These are phyloP conservation scores for Nannoperca australis DNA, from an alignment of 2,797 vertebrate genomes.

Conservation along the genomic window DNA sequence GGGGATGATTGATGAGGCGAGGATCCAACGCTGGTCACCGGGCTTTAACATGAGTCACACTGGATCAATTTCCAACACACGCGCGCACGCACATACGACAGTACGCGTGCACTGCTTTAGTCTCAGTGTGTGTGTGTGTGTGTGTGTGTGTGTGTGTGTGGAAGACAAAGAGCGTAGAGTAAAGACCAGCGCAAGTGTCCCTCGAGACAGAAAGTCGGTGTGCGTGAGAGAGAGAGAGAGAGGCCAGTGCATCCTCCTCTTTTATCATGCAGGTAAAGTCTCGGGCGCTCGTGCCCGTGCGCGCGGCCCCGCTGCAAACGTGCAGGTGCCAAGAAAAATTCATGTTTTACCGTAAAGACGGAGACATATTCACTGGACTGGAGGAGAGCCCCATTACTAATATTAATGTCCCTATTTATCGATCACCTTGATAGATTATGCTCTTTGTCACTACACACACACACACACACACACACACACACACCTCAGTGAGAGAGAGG, in stretches of 20 bases:
- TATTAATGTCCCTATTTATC: conserved; percentile 75
- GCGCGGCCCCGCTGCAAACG: conserved; percentile 42
- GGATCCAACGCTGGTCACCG: conserved; percentile 62
- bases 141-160: too few relatives aligned
- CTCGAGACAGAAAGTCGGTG: conserved; percentile 43
- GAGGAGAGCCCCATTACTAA: conserved; percentile 72
- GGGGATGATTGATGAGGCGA: conserved; percentile 78
- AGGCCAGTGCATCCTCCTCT: conserved; percentile 42
- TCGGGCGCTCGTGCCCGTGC: conserved; percentile 40
- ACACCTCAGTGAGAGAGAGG: conserved; percentile 22
- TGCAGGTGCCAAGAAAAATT: conserved; percentile 71
- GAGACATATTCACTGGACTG: conserved; percentile 75
- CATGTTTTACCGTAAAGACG: conserved; percentile 67
- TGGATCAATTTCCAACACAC: conserved; percentile 64
- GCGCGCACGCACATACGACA: background rate
- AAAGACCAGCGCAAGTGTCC: conserved; percentile 48
- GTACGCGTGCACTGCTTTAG: conserved; percentile 34
- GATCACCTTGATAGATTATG: conserved; percentile 75
- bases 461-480: conserved; percentile 37
- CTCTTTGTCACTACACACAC: conserved; percentile 11
- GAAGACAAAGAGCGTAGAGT: conserved; percentile 13
- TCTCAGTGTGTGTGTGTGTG: background rate
- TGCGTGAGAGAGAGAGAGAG: conserved; percentile 21
- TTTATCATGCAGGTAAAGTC: conserved; percentile 77
- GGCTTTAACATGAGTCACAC: conserved; percentile 73